A percentile compares a stretch with the other conserved stretches of the same genome.
These are phyloP conservation scores for Rhopalosiphum nymphaeae DNA, from an alignment of 2,888 invertebrate species.

Conservation along the genomic window DNA sequence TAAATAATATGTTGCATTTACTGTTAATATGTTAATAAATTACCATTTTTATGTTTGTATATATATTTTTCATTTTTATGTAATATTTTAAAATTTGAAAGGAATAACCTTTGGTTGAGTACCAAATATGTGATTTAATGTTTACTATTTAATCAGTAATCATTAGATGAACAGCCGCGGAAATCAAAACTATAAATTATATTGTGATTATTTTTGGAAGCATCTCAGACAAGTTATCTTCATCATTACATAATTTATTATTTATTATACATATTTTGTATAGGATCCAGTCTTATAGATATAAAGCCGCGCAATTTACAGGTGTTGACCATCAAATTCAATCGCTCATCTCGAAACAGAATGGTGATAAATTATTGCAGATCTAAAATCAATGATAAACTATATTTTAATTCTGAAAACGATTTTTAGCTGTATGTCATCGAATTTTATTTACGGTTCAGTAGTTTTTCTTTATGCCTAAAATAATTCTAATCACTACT, in stretches of 20 bases:
- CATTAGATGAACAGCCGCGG: neutral
- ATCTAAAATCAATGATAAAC: neutral
- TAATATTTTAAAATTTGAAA: neutral
- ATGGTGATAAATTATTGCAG: neutral
- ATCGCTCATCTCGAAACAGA: neutral
- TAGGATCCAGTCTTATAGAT: neutral
- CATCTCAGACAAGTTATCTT: neutral
- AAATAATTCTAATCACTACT: neutral
- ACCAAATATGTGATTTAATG: neutral
- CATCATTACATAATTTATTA: neutral
- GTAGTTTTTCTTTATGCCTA: neutral
- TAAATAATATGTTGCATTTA: neutral
- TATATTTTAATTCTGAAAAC: neutral
- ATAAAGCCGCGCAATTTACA: neutral
- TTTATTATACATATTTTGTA: neutral
- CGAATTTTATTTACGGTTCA: neutral
- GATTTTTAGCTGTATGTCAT: neutral
- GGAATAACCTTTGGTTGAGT: neutral
- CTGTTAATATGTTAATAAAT: neutral
- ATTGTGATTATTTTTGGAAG: neutral
- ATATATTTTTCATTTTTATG: neutral
- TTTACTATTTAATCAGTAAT: neutral
- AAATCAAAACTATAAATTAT: neutral
- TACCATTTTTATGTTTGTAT: neutral
- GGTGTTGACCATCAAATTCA: neutral